phyloP scores from a whole-genome alignment of 64 coral and sea anemone species.

The Anthopleura sola region DNA sequence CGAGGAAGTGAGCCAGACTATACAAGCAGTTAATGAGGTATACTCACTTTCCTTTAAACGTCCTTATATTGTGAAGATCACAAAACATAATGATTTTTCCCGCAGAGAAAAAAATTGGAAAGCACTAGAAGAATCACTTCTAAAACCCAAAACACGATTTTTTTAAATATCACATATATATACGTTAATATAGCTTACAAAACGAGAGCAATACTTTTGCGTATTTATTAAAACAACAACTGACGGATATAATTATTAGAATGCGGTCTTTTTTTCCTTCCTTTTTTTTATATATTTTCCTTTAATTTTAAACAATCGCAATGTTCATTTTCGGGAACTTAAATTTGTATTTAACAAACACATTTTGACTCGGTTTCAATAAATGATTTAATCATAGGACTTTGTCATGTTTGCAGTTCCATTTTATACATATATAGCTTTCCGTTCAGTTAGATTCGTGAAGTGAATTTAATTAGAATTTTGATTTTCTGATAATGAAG shows the following conservation, averaged over 20 bases:
- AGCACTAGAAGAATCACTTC: not conserved
- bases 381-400: not conserved
- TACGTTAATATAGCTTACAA: not conserved
- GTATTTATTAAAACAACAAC: not conserved
- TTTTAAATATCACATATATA: not conserved
- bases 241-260: not conserved
- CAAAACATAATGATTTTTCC: not conserved
- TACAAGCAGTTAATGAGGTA: constrained; percentile 10
- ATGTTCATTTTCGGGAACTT: not conserved
- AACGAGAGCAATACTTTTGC: not conserved
- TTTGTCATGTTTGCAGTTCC: not conserved
- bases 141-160: not conserved
- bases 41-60: not conserved
- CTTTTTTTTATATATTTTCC: not conserved
- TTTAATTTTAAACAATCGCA: not conserved
- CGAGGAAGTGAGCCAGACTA: constrained; percentile 3
- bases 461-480: not conserved
- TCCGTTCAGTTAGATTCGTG: not conserved
- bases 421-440: not conserved
- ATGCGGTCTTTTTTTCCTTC: not conserved
- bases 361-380: not conserved
- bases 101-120: not conserved
- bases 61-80: constrained; percentile 2
- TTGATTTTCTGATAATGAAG: not conserved
- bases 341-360: constrained; percentile 13